A percentile compares a stretch with the other conserved stretches of the same genome.
Evolutionary conservation across 2,888 invertebrate species (phyloP).

Genomic region (Onthophagus sagittarius): DNA sequence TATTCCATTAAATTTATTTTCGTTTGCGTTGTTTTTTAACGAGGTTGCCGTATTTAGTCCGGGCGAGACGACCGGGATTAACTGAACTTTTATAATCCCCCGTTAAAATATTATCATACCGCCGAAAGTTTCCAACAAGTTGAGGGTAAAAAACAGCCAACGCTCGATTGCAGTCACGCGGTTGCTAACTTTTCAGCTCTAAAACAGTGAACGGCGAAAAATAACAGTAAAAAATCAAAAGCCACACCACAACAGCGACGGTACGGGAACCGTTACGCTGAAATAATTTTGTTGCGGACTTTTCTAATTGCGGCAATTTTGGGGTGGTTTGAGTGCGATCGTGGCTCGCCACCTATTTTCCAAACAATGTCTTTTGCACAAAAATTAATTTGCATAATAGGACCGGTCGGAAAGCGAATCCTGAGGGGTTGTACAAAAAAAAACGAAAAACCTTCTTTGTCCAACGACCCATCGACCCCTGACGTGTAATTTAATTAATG

Average conservation of each 20-base stretch:
- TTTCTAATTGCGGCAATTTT: slow-evolving; percentile 9
- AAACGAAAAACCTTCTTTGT: slow-evolving; percentile 2
- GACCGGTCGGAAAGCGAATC: neutral
- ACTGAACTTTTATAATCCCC: slow-evolving; percentile 11
- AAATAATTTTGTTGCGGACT: slow-evolving; percentile 9
- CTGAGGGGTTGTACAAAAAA: neutral
- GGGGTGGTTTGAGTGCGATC: neutral
- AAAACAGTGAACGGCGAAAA: slow-evolving; percentile 2
- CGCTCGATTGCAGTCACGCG: neutral
- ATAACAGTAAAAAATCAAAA: neutral
- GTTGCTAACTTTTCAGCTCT: neutral
- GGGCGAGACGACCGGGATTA: slow-evolving; percentile 8
- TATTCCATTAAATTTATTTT: slow-evolving; percentile 10
- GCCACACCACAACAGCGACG: neutral
- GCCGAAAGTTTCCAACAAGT: slow-evolving; percentile 11
- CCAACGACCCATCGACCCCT: neutral
- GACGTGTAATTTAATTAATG: slow-evolving; percentile 12
- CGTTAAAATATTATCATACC: slow-evolving; percentile 12
- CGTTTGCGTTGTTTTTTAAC: slow-evolving; percentile 4
- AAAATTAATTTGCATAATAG: slow-evolving; percentile 12
- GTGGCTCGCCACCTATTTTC: slow-evolving; percentile 7
- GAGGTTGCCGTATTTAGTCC: slow-evolving; percentile 1
- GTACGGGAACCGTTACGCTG: neutral
- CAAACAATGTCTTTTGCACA: slow-evolving; percentile 3
- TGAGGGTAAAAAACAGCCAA: slow-evolving; percentile 6